A percentile compares a stretch with the other conserved stretches of the same genome.
phyloP scores from a whole-genome alignment of 1,140 invertebrate genomes.

The Zaprionus capensis region DNA sequence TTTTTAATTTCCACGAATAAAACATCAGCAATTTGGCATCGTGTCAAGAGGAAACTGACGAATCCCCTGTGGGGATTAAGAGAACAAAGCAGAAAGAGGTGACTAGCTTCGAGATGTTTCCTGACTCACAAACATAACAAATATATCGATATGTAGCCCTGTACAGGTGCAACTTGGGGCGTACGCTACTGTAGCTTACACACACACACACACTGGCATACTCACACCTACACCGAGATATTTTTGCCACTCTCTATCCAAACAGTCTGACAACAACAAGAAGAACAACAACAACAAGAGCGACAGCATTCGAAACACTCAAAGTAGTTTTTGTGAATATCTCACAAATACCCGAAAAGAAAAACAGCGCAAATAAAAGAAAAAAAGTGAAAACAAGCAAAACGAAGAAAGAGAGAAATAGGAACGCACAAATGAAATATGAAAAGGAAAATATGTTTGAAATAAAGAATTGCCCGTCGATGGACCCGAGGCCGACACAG shows the following conservation, averaged over 20 bases:
- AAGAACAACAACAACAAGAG: constrained; percentile 34
- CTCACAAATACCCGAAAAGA: constrained; percentile 23
- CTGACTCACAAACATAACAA: background rate
- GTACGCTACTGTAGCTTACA: constrained; percentile 52
- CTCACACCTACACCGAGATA: constrained; percentile 19
- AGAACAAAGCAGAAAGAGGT: background rate
- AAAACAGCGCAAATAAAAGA: constrained; percentile 7
- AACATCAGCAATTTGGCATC: constrained; percentile 24
- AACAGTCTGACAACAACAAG: constrained; percentile 39
- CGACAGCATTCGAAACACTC: constrained; percentile 33
- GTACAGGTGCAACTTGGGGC: constrained; percentile 20
- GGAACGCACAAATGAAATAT: constrained; percentile 48
- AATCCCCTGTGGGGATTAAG: background rate
- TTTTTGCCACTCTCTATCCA: constrained; percentile 64
- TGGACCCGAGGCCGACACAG: constrained; percentile 57
- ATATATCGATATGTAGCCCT: background rate
- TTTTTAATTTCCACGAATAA: constrained; percentile 33
- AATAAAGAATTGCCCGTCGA: constrained; percentile 53
- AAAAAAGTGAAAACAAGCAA: constrained; percentile 15
- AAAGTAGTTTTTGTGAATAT: constrained; percentile 70
- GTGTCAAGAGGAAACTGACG: constrained; percentile 16
- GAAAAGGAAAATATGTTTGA: constrained; percentile 54
- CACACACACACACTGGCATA: constrained; percentile 9
- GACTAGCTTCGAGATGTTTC: background rate
- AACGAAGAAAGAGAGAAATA: constrained; percentile 33